Base-by-base conservation (phyloP, 1,140 invertebrate genomes). In the Latrodectus geometricus region DNA sequence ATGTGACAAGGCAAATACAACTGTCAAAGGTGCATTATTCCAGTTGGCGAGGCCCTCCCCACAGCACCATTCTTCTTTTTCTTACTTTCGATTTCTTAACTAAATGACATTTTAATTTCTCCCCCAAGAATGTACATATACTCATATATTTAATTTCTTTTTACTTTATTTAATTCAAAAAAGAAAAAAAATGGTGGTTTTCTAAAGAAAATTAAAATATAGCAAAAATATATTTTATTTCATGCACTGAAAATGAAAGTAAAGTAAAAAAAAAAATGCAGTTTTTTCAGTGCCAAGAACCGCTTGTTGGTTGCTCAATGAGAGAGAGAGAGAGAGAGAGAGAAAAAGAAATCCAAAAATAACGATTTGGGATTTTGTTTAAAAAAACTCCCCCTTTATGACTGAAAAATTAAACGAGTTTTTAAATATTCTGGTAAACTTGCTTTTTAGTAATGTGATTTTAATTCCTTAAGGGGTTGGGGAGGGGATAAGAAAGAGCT, bases 71-170 rank as follows among this genome's bases (percentile, higher is more conserved):
- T 20, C 23, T 20, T 50, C 66, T 48, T 12, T 65, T 52, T n/a
- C n/a, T 48, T 66, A 35, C 80, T 65, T 72, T 68, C 54, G 70
- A 49, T 70, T 81, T 72, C 68, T 21, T 20, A 68, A 83, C 56
- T 83, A 83, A 83, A 83, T 74, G 80, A 83, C 80, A 83, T 73
- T 83, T 83, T 83, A 83, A 83, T 83, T 83, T 83, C 80, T 83
- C 14, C 35, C 20, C 20, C 35, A 70, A 70, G 11, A 69, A 20
- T 69, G 11, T n/a, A 69, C n/a, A 5, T n/a, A 5, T n/a, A 69
- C 21, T 5, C 17, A 12, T 20, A 69, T 5, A 8, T 50, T 68
- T 68, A 79, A 79, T 20, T 48, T 61, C 20, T 77, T 77, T 23
- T 77, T 52, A 52, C 5, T 65, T 52, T 65, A 35, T 77, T 77